These are phyloP conservation scores for Vandiemenella viatica DNA, from an alignment of 2,888 invertebrate species.

Conservation along the genomic window DNA sequence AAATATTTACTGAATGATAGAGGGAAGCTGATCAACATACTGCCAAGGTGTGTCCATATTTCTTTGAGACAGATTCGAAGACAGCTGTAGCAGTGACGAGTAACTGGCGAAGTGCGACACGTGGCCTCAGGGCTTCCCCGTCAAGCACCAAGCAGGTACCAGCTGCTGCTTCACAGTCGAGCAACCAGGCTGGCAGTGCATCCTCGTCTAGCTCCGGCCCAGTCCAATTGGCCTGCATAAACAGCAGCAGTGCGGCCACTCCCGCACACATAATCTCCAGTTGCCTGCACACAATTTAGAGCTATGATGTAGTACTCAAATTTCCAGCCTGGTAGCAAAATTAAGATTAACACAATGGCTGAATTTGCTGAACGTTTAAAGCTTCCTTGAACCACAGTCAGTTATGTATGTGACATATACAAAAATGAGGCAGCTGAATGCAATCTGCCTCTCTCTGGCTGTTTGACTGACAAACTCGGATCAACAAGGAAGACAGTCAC, in stretches of 20 bases:
- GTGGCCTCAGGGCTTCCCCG: background rate
- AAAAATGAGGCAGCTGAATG: too few relatives aligned
- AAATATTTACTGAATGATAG: too few relatives aligned
- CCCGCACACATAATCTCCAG: background rate
- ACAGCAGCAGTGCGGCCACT: background rate
- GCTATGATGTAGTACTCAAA: too few relatives aligned
- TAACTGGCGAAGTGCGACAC: background rate
- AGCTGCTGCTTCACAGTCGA: background rate
- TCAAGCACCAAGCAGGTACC: background rate
- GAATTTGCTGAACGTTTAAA: too few relatives aligned
- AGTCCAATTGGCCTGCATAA: background rate
- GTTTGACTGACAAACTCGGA: too few relatives aligned
- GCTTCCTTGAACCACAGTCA: too few relatives aligned
- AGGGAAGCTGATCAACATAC: too few relatives aligned
- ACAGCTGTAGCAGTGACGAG: background rate
- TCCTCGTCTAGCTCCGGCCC: background rate
- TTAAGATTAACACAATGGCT: too few relatives aligned
- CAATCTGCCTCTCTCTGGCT: too few relatives aligned
- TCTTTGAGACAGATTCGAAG: background rate
- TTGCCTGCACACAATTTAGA: background rate
- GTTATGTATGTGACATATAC: too few relatives aligned
- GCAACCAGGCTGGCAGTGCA: background rate
- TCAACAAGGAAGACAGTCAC: too few relatives aligned
- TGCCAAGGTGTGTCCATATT: background rate
- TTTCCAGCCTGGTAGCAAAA: too few relatives aligned